Evolutionary conservation across 2,797 vertebrate species (phyloP).

Genomic region (Ctenochaetus hawaiiensis): DNA sequence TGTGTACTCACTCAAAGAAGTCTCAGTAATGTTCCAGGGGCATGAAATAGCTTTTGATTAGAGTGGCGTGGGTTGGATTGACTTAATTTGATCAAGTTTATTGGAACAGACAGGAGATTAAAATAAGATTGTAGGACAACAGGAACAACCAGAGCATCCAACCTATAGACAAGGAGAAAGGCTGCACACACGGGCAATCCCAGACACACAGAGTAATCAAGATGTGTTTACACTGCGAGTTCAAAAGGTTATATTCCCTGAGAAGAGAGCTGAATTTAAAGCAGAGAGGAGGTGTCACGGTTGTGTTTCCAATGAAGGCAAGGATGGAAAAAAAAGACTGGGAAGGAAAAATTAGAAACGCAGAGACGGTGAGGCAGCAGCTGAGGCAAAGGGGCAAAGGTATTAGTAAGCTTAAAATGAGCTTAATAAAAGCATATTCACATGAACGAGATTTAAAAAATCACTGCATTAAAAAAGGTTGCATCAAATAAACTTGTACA

Average conservation of each 20-base stretch:
- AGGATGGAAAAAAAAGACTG: neutral
- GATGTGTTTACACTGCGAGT: conserved; percentile 13
- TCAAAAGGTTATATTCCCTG: conserved; percentile 28
- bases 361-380: no score
- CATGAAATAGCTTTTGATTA: conserved; percentile 74
- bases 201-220: conserved; percentile 30
- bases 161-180: conserved; percentile 15
- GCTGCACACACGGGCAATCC: neutral
- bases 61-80: conserved; percentile 29
- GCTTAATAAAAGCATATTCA: no score
- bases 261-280: conserved; percentile 31
- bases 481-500: no score
- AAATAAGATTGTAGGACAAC: conserved; percentile 35
- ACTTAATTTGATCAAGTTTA: conserved; percentile 57
- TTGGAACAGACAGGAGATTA: conserved; percentile 42
- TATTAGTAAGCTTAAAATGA: neutral
- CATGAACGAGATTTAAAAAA: no score
- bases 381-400: neutral
- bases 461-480: no score
- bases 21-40: conserved; percentile 59
- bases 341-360: neutral
- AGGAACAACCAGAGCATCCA: conserved; percentile 5
- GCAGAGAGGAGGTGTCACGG: neutral
- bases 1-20: conserved; percentile 71
- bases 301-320: neutral